phyloP scores from a whole-genome alignment of 2,888 invertebrate species.

The Volucella bombylans region DNA sequence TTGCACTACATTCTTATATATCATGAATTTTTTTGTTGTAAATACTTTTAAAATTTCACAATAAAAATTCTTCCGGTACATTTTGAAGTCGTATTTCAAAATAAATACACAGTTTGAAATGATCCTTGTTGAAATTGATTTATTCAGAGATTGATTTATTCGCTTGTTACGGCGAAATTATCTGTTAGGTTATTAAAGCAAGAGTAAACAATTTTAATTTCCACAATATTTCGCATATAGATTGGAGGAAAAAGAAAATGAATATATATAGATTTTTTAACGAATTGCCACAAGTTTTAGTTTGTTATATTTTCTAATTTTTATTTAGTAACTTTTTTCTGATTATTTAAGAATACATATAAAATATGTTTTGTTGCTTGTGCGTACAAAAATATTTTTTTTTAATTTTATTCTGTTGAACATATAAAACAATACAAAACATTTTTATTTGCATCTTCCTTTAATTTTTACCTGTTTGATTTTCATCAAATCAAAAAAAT shows the following conservation, averaged over 20 bases:
- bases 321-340: slow-evolving; percentile 19
- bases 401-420: slow-evolving; percentile 54
- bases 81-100: slow-evolving; percentile 11
- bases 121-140: background rate
- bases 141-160: background rate
- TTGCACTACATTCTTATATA: slow-evolving; percentile 54
- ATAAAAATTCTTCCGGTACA: background rate
- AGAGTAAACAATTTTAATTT: no score
- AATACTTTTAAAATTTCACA: background rate
- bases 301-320: slow-evolving; percentile 1
- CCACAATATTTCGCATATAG: no score
- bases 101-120: slow-evolving; percentile 13
- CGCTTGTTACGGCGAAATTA: no score
- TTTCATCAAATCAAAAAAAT: slow-evolving; percentile 71
- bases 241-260: no score
- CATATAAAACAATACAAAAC: slow-evolving; percentile 59
- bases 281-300: background rate
- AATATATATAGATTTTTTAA: no score
- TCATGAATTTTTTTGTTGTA: slow-evolving; percentile 24
- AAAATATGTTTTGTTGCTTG: slow-evolving; percentile 51
- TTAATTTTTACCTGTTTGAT: slow-evolving; percentile 71
- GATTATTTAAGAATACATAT: slow-evolving; percentile 32
- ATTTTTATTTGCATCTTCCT: slow-evolving; percentile 73
- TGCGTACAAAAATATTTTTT: slow-evolving; percentile 39
- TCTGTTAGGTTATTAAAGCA: no score